A percentile compares a stretch with the other conserved stretches of the same genome.
These are phyloP conservation scores for Cochlearius cochlearius DNA, from an alignment of 2,113 vertebrate genomes.

Conservation along the genomic window DNA sequence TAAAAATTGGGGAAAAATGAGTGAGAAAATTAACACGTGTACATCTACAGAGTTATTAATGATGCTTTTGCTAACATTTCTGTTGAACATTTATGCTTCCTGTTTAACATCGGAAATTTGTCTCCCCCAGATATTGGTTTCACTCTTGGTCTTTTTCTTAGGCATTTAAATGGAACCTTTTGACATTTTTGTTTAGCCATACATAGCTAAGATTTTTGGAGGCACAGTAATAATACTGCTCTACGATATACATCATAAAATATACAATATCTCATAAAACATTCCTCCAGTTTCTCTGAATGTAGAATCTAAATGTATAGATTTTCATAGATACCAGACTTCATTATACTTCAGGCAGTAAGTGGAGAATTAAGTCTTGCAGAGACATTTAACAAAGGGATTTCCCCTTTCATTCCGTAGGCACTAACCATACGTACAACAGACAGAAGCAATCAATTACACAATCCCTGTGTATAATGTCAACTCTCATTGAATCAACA, in stretches of 20 bases:
- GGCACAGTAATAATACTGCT: neutral
- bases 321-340: neutral
- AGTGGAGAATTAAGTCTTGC: neutral
- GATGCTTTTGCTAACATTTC: neutral
- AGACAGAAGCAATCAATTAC: neutral
- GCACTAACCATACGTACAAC: neutral
- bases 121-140: neutral
- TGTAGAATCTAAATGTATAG: neutral
- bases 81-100: neutral
- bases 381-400: neutral
- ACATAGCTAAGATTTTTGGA: neutral
- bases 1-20: fast-evolving
- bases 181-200: slow-evolving; percentile 2
- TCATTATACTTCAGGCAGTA: neutral
- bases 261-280: neutral
- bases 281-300: neutral
- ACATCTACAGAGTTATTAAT: neutral
- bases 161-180: slow-evolving; percentile 8
- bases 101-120: neutral
- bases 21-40: neutral
- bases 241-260: neutral
- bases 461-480: neutral
- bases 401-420: neutral
- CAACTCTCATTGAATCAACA: neutral
- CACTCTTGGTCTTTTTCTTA: neutral